These are phyloP conservation scores for Carlito syrichta DNA, from an alignment of 2,113 vertebrate species.

Conservation along the genomic window DNA sequence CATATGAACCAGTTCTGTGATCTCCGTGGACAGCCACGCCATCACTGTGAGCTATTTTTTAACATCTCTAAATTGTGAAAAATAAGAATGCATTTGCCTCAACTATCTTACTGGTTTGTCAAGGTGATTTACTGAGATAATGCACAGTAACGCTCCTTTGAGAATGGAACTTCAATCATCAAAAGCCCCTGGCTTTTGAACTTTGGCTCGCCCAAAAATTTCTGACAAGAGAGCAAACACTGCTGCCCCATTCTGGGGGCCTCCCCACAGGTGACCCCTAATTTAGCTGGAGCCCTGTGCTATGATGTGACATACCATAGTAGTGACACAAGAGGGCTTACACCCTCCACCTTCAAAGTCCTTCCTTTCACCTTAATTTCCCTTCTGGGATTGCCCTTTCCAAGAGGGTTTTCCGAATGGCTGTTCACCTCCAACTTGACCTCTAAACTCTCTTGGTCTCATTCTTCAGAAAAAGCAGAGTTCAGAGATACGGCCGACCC, in stretches of 20 bases:
- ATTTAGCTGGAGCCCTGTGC: neutral
- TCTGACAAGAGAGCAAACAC: neutral
- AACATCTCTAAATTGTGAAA: neutral
- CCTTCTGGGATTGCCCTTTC: neutral
- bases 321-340: neutral
- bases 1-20: neutral
- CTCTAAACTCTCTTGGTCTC: neutral
- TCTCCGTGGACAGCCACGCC: neutral
- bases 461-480: neutral
- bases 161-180: neutral
- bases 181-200: neutral
- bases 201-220: neutral
- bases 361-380: neutral
- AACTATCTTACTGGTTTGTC: neutral
- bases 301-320: accelerated
- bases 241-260: accelerated
- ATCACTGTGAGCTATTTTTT: neutral
- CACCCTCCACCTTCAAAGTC: neutral
- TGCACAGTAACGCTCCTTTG: neutral
- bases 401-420: neutral
- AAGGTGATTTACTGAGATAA: neutral
- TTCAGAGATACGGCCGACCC: neutral
- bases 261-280: neutral
- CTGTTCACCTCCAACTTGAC: neutral
- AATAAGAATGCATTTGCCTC: neutral